Conservation (phyloP, 1,140 invertebrate species). For the Anagrus nilaparvatae region DNA sequence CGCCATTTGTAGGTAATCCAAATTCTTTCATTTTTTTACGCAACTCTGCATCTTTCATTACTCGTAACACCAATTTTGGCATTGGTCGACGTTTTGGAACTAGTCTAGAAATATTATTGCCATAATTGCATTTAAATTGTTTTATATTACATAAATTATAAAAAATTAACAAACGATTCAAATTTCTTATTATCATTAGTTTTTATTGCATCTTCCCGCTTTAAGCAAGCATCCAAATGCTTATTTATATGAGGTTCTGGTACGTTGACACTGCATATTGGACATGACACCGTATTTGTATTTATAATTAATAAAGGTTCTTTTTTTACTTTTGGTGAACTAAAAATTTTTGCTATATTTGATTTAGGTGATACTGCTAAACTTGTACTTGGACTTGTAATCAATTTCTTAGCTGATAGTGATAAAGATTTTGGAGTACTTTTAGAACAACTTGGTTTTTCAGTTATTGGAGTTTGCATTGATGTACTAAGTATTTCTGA, state of each 20-base stretch:
- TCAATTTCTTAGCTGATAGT: neutral
- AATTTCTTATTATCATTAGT: conserved; percentile 7
- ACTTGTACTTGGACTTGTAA: conserved; percentile 31
- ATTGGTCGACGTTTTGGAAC: conserved; percentile 34
- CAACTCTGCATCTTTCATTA: conserved; percentile 46
- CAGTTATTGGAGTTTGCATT: neutral
- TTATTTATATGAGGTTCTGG: conserved; percentile 39
- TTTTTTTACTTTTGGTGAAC: conserved; percentile 25
- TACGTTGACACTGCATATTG: conserved; percentile 44
- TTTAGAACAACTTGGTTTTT: neutral
- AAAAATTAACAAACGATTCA: conserved; percentile 3
- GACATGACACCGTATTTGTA: conserved; percentile 38
- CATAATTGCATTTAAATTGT: neutral
- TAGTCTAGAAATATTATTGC: neutral
- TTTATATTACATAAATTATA: conserved; percentile 5
- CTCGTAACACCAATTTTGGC: conserved; percentile 45
- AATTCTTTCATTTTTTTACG: conserved; percentile 43
- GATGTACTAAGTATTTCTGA: neutral
- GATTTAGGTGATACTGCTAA: conserved; percentile 15
- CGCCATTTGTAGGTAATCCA: conserved; percentile 40
- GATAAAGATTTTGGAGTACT: neutral
- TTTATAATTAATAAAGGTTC: conserved; percentile 8
- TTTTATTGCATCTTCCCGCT: conserved; percentile 22
- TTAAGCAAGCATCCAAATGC: conserved; percentile 47
- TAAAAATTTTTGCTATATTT: conserved; percentile 26